These are phyloP conservation scores for Sarcoramphus papa DNA, from an alignment of 2,797 vertebrate species.

Conservation along the genomic window DNA sequence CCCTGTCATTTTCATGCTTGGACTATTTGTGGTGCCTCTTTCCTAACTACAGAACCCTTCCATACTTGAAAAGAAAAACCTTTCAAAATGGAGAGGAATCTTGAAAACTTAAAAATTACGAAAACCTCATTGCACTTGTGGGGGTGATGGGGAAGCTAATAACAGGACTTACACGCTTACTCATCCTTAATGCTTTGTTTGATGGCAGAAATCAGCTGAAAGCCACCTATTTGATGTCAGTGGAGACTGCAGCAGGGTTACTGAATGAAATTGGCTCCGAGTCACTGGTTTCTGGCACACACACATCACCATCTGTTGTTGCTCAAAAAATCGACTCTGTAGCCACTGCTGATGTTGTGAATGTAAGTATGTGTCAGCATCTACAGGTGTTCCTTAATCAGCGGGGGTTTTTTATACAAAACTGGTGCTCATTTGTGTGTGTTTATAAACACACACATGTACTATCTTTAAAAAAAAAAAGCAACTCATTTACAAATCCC, in stretches of 20 bases:
- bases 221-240: slow-evolving; percentile 84
- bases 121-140: neutral
- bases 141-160: neutral
- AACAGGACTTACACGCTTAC: neutral
- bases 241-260: slow-evolving; percentile 81
- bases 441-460: neutral
- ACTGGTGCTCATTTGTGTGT: neutral
- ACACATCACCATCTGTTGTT: slow-evolving; percentile 72
- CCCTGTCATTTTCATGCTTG: neutral
- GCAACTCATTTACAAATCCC: neutral
- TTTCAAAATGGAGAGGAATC: neutral
- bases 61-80: neutral
- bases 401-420: neutral
- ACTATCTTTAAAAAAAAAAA: neutral
- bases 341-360: slow-evolving; percentile 77
- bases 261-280: slow-evolving; percentile 88
- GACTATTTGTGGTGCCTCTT: neutral
- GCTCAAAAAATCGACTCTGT: slow-evolving; percentile 81
- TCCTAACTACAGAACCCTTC: neutral
- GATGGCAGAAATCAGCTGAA: slow-evolving; percentile 84
- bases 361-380: slow-evolving; percentile 74
- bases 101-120: neutral
- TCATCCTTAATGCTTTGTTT: neutral
- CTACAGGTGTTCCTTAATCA: neutral
- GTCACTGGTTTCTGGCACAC: slow-evolving; percentile 75